phyloP scores from a whole-genome alignment of 2,797 vertebrate species.

The Sandelia bainsii region DNA sequence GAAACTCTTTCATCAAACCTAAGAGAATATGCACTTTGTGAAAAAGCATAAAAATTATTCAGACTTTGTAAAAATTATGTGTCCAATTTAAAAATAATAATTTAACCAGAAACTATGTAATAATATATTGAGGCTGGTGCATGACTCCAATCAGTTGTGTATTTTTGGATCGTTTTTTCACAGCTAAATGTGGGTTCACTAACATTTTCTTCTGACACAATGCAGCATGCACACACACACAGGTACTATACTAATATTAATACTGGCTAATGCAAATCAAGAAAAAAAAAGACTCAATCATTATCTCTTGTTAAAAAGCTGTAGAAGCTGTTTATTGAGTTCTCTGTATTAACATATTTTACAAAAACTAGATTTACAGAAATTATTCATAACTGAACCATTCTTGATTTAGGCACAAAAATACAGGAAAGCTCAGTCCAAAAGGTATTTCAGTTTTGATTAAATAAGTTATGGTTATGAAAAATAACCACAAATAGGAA shows the following conservation, averaged over 20 bases:
- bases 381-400: constrained; percentile 67
- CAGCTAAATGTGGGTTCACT: neutral
- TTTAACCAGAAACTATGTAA: too few species aligned
- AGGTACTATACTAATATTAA: neutral
- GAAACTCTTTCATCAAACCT: too few species aligned
- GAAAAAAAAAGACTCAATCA: neutral
- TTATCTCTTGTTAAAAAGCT: constrained; percentile 69
- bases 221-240: neutral
- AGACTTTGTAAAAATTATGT: too few species aligned
- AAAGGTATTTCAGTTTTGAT: constrained; percentile 56
- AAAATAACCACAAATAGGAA: constrained; percentile 64
- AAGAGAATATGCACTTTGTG: too few species aligned
- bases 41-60: too few species aligned
- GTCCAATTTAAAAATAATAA: too few species aligned
- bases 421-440: constrained; percentile 71
- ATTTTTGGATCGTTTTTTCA: too few species aligned
- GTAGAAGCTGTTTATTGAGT: constrained; percentile 77
- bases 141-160: neutral
- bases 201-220: neutral
- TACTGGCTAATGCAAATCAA: neutral
- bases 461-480: constrained; percentile 64
- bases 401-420: constrained; percentile 79
- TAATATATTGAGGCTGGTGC: neutral
- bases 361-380: constrained; percentile 84
- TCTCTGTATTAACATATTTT: constrained; percentile 77